Evolutionary conservation across 2,113 vertebrate species (phyloP).

Genomic region (Galbula dea): DNA sequence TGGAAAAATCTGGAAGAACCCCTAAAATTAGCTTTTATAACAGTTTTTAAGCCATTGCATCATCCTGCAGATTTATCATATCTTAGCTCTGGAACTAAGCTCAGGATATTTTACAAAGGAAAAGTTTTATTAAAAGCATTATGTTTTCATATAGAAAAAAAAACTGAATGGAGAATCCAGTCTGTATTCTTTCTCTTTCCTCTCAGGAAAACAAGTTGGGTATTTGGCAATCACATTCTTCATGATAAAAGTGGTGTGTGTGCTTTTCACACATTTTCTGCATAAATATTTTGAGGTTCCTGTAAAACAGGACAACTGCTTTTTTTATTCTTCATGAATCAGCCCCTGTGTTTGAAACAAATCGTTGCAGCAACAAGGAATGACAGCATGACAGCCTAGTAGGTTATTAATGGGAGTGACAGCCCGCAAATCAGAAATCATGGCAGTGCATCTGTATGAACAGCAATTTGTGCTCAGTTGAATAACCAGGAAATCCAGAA

Average conservation of each 20-base stretch:
- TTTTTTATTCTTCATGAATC: conserved; percentile 69
- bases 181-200: neutral
- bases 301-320: conserved; percentile 57
- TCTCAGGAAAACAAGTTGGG: neutral
- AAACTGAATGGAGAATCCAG: neutral
- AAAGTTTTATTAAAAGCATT: conserved; percentile 27
- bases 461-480: conserved; percentile 70
- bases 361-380: conserved; percentile 71
- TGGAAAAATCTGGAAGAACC: no score
- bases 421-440: conserved; percentile 78
- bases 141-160: neutral
- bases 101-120: neutral
- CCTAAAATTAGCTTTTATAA: neutral
- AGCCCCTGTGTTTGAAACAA: conserved; percentile 72
- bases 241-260: conserved; percentile 19
- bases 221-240: conserved; percentile 33
- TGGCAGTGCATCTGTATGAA: conserved; percentile 64
- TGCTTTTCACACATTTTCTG: conserved; percentile 48
- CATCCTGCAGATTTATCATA: neutral
- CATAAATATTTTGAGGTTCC: conserved; percentile 58
- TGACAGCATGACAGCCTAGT: conserved; percentile 74
- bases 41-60: neutral
- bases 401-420: conserved; percentile 76
- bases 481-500: conserved; percentile 69
- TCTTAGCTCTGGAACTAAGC: neutral